Base-by-base conservation (phyloP, 2,113 vertebrate genomes). In the Pelodiscus sinensis region DNA sequence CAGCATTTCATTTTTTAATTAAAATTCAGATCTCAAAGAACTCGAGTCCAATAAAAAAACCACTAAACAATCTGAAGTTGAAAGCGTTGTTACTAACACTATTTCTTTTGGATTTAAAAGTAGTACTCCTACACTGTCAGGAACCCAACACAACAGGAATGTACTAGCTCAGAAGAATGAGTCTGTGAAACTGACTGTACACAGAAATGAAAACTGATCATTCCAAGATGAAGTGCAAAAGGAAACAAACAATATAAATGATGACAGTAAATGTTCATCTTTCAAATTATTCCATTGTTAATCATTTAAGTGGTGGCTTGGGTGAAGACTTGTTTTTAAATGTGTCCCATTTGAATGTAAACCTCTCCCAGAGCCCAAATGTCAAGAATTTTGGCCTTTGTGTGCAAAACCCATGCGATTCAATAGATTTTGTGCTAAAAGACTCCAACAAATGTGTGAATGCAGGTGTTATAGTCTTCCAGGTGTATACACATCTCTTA, bases 41-140 rank as follows among this genome's bases (percentile, higher is more conserved):
- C 94, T 91, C 91, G 44, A 90, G 25, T 44, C 35, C 18, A 86
- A 93, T 95, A 94, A 90, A 95, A 25, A 52, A 95, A 90, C 44
- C 44, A 44, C 44, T 44, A 89, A 89, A 75, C 88, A 94, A 94
- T 57, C 35, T 73, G 25, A 84, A 82, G 68, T 81, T 68, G 87
- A 57, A 86, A 15, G 90, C 14, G 2, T 55, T 86, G 3, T 79
- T 83, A 88, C 75, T 50, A 50, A 77, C 35, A 10, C 5, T 0
- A 21, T 80, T 91, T 88, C 11, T 82, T 88, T 38, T 35, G 13
- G 52, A 38, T 14, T 18, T 86, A 38, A 56, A 14, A 55, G 52
- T 19, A 55, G 52, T 19, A 52, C 16, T 29, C 2, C 15, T 90
- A 58, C 14, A n/a, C 21, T 52, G 78, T 58, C 52, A 84, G 31